A percentile compares a stretch with the other conserved stretches of the same genome.
phyloP scores from a whole-genome alignment of 2,888 invertebrate genomes.

The Helicoverpa assulta region DNA sequence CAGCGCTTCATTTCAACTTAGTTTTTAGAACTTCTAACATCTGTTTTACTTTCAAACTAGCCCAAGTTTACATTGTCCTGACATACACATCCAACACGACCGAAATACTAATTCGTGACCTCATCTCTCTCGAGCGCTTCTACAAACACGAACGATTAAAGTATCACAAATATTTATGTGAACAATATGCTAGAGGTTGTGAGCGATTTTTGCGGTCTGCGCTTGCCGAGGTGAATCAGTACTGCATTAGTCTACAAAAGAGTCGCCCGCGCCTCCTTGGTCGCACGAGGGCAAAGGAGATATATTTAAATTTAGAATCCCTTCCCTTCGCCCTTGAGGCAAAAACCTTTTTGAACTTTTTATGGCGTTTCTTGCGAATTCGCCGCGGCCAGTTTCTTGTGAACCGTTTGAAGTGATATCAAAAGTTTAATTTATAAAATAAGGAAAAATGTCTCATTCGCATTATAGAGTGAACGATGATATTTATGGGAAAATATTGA shows the following conservation, averaged over 20 bases:
- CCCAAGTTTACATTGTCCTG: constrained; percentile 38
- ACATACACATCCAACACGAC: constrained; percentile 41
- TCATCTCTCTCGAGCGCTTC: constrained; percentile 54
- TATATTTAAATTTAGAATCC: constrained; percentile 88
- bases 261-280: constrained; percentile 85
- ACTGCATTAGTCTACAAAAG: constrained; percentile 86
- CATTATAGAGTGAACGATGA: constrained; percentile 87
- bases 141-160: constrained; percentile 64
- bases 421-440: constrained; percentile 57
- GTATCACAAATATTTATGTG: constrained; percentile 81
- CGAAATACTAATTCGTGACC: constrained; percentile 61
- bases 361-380: constrained; percentile 73
- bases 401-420: constrained; percentile 66
- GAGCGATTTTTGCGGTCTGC: constrained; percentile 84
- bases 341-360: constrained; percentile 70
- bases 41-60: constrained; percentile 29
- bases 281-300: constrained; percentile 76
- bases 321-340: constrained; percentile 79
- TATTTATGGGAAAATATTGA: constrained; percentile 85
- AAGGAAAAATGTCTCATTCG: constrained; percentile 75
- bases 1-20: constrained; percentile 66
- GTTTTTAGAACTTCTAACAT: constrained; percentile 24
- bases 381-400: constrained; percentile 75
- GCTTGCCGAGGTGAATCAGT: constrained; percentile 86
- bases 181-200: constrained; percentile 82